Base-by-base conservation (phyloP, 2,888 invertebrate genomes). In the Zele albiditarsus region DNA sequence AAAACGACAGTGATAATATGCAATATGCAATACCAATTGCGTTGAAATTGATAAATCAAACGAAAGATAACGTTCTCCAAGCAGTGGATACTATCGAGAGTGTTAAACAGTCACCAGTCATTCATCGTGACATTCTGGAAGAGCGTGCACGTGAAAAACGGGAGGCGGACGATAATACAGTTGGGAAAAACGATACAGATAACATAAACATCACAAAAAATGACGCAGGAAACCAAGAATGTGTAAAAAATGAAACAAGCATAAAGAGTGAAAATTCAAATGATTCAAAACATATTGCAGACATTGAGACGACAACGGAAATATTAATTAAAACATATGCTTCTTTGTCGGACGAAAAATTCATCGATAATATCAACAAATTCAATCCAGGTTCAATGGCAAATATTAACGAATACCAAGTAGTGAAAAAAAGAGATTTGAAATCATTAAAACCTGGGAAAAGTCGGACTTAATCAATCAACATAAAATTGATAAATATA, bases 131-230 rank as follows among this genome's bases (percentile, higher is more conserved):
- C 67, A 86, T 86, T 80, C 77, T 86, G 62, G 82, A 85, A 60
- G 80, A 83, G 63, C 82, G 80, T 31, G 81, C 84, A n/a, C 84
- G 88, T 71, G 84, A 84, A 4, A 89, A 87, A 71, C 81, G 88
- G 16, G 82, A 84, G 42, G 62, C 77, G 14, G 38, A 76, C 28
- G 31, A 28, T 10, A 46, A 10, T 12, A 33, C 6, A 62, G 42
- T 20, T 58, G 12, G 16, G 42, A 25, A 74, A 73, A 31, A 79
- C 75, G 46, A 71, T 20, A 3, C 71, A 77, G 28, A 67, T 25
- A 10, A 28, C 25, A 46, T 28, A 28, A 65, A 69, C 27, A 69
- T 65, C 60, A 28, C 66, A 27, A 25, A 75, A 27, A 12, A 28
- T 33, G 23, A 53, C 23, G 8, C 73, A 2, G 16, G 66, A 53